A percentile compares a stretch with the other conserved stretches of the same genome.
These are phyloP conservation scores for Drosophila takahashii DNA, from an alignment of 1,140 invertebrate genomes.

Conservation along the genomic window DNA sequence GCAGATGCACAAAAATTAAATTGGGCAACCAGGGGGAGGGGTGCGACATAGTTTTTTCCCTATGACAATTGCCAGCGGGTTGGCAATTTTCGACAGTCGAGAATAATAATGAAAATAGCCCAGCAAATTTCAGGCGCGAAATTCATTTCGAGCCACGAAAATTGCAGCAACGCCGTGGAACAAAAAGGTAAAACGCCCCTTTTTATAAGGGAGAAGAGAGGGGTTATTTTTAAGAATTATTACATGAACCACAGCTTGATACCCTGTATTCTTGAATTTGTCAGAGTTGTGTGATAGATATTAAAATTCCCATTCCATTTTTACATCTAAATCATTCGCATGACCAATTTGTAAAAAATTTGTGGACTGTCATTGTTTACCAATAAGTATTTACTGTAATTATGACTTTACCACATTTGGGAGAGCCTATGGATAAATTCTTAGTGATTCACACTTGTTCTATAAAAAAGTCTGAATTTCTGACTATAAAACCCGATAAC, in stretches of 20 bases:
- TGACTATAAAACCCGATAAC: background rate
- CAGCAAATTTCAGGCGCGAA: conserved; percentile 49
- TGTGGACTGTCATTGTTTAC: background rate
- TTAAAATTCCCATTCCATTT: too few relatives aligned
- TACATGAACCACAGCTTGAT: conserved; percentile 1
- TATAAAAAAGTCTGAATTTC: background rate
- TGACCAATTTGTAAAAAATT: background rate
- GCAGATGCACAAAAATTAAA: conserved; percentile 26
- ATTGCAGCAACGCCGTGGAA: conserved; percentile 26
- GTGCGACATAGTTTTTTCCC: background rate
- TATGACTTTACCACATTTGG: background rate
- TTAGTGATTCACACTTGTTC: background rate
- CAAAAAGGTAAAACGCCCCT: conserved; percentile 23
- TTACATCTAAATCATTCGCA: too few relatives aligned
- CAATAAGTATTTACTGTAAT: background rate
- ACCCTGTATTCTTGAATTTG: background rate
- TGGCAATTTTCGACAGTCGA: conserved; percentile 25
- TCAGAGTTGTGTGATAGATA: background rate
- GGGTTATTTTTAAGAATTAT: conserved; percentile 10
- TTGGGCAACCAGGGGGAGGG: background rate
- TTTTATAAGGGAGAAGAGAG: conserved; percentile 1
- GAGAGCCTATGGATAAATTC: background rate
- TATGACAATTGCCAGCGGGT: conserved; percentile 60
- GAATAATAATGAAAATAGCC: conserved; percentile 43
- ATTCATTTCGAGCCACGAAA: conserved; percentile 71